Percentiles rank a stretch among this genome's conserved stretches.
Conservation (phyloP, 2,113 vertebrate genomes). For the Tenrec ecaudatus region DNA sequence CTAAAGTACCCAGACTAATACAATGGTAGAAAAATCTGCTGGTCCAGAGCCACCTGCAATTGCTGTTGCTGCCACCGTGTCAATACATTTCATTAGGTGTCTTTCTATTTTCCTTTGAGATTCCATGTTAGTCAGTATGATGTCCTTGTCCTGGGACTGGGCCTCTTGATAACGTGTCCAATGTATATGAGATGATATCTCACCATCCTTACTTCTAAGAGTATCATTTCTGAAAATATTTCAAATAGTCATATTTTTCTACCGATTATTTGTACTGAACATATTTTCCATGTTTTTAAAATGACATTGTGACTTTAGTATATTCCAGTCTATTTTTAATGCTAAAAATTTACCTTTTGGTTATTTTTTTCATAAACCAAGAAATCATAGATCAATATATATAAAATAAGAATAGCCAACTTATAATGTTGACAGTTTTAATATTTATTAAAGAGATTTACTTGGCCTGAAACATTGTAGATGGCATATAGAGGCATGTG, state of each 20-base stretch:
- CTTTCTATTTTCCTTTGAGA: too few species aligned
- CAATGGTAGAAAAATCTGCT: not conserved
- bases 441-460: not conserved
- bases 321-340: not conserved
- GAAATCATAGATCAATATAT: constrained; percentile 59
- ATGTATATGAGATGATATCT: too few species aligned
- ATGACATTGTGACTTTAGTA: not conserved
- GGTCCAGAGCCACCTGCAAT: too few species aligned
- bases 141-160: too few species aligned
- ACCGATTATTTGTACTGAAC: constrained; percentile 16
- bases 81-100: too few species aligned
- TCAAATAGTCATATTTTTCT: constrained; percentile 22
- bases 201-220: not conserved
- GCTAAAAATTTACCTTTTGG: not conserved
- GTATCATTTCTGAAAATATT: constrained; percentile 11
- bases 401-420: not conserved
- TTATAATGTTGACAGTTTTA: constrained; percentile 19
- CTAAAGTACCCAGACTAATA: not conserved
- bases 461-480: constrained; percentile 2
- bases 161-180: too few species aligned
- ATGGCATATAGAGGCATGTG: not conserved
- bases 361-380: constrained; percentile 47
- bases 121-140: not conserved
- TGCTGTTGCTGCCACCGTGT: too few species aligned
- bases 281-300: constrained; percentile 47